Percentiles rank a stretch among this genome's conserved stretches.
Conservation (phyloP, 2,113 vertebrate species). For the Pholis gunnellus region DNA sequence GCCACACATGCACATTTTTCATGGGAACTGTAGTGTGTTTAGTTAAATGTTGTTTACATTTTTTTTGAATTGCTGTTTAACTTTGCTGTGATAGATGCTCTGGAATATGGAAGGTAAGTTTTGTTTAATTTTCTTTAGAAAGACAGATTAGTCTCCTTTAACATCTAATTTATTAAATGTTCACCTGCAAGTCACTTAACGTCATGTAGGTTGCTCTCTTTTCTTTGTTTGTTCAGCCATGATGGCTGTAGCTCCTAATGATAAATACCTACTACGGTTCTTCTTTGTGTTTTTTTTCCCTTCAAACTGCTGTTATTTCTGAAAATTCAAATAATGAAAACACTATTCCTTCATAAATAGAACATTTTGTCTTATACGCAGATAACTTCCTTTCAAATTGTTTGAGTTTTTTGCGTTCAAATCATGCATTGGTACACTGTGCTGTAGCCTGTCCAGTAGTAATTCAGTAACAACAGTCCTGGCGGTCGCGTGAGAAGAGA, state of each 20-base stretch:
- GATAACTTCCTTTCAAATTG: background rate
- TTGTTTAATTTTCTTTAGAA: too few relatives aligned
- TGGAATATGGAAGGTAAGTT: background rate
- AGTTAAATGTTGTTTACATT: background rate
- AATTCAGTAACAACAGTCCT: conserved; percentile 20
- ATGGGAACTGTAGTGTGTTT: background rate
- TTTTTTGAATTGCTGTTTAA: background rate
- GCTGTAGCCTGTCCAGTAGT: conserved; percentile 16
- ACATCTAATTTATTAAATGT: background rate
- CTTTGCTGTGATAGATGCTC: background rate
- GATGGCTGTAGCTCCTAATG: background rate
- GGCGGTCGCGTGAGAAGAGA: conserved; percentile 47
- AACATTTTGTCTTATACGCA: background rate
- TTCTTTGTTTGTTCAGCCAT: background rate
- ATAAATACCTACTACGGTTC: background rate
- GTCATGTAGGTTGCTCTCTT: background rate
- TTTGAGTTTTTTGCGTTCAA: background rate
- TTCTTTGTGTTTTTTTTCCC: background rate
- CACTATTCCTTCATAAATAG: background rate
- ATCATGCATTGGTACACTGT: background rate
- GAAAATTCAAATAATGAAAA: background rate
- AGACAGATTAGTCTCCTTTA: background rate
- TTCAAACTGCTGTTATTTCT: background rate
- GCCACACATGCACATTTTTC: background rate
- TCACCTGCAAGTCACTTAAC: background rate